Conservation (phyloP, 2,797 vertebrate species). For the Novumbra hubbsi region DNA sequence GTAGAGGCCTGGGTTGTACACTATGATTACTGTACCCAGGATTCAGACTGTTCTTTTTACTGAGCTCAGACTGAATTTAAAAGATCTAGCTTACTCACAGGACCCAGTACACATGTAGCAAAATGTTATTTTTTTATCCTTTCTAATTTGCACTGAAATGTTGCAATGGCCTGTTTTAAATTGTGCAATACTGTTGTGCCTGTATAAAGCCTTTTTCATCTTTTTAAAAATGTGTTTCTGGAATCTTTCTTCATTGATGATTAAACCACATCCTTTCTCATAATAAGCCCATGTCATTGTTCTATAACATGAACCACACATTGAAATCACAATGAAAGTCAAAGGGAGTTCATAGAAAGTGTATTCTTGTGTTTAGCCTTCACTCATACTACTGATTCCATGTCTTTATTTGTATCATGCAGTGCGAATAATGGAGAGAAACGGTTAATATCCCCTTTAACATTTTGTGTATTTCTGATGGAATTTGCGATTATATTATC, state of each 20-base stretch:
- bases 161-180: slow-evolving; percentile 75
- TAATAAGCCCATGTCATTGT: background rate
- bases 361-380: background rate
- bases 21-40: slow-evolving; percentile 56
- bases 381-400: background rate
- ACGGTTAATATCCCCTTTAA: too few species aligned
- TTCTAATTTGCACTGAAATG: slow-evolving; percentile 88
- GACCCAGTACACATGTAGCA: slow-evolving; percentile 94
- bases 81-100: slow-evolving; percentile 69
- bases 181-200: slow-evolving; percentile 90
- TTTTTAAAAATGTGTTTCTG: slow-evolving; percentile 53
- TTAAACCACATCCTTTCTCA: background rate
- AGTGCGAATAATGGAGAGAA: background rate
- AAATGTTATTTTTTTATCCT: slow-evolving; percentile 74
- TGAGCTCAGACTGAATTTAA: slow-evolving; percentile 49
- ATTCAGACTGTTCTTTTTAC: slow-evolving; percentile 63
- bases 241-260: slow-evolving; percentile 21
- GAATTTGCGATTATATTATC: too few species aligned
- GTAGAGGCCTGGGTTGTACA: background rate
- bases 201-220: slow-evolving; percentile 74
- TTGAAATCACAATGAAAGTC: background rate
- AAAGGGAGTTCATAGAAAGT: background rate
- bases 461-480: too few species aligned
- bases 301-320: background rate
- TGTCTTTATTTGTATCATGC: background rate